Conservation (phyloP, 2,113 vertebrate genomes). For the Rhinolophus sinicus region DNA sequence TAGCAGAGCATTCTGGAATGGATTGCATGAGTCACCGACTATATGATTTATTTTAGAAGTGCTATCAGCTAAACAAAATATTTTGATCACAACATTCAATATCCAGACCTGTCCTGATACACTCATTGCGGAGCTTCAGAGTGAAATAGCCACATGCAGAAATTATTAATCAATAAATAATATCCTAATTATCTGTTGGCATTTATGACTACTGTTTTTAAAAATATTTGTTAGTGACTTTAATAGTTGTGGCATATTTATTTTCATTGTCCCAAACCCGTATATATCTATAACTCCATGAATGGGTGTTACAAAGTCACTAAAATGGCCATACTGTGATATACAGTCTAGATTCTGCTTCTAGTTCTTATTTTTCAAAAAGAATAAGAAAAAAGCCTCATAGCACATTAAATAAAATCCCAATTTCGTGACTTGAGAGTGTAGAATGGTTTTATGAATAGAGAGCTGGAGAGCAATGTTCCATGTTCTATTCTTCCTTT, state of each 20-base stretch:
- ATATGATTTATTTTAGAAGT: constrained; percentile 68
- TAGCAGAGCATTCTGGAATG: constrained; percentile 61
- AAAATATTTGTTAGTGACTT: constrained; percentile 24
- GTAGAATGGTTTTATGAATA: constrained; percentile 25
- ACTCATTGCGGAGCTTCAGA: constrained; percentile 28
- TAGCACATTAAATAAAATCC: constrained; percentile 58
- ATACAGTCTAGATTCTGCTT: background rate
- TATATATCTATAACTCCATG: background rate
- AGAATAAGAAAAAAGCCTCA: constrained; percentile 10
- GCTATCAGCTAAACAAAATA: constrained; percentile 59
- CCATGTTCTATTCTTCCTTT: constrained; percentile 39
- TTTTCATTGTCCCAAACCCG: background rate
- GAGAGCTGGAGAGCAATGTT: background rate
- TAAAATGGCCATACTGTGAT: constrained; percentile 3
- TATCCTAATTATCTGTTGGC: background rate
- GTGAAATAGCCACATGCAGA: background rate
- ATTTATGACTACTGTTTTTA: constrained; percentile 24
- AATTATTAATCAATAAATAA: constrained; percentile 67
- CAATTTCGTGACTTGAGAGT: constrained; percentile 50
- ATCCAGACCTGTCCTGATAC: background rate
- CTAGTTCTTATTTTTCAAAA: constrained; percentile 57
- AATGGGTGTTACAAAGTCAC: background rate
- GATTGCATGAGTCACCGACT: constrained; percentile 46
- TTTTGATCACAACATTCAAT: constrained; percentile 13
- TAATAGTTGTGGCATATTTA: background rate